Conservation (phyloP, 2,113 vertebrate genomes). For the Anguilla japonica region DNA sequence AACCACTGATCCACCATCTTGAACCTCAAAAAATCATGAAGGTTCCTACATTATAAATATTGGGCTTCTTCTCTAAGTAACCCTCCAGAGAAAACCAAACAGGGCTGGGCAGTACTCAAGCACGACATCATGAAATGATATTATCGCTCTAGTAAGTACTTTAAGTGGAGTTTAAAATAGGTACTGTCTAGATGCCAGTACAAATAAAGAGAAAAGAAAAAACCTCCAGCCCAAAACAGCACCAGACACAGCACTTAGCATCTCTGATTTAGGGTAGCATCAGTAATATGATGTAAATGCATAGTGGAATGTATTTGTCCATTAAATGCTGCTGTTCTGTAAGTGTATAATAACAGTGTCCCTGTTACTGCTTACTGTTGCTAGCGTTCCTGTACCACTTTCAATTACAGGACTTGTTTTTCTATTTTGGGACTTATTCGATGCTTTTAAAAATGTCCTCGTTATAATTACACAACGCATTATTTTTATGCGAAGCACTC, state of each 20-base stretch:
- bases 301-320: neutral
- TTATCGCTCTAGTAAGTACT: too few species aligned
- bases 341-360: neutral
- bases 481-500: neutral
- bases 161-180: too few species aligned
- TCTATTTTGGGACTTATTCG: neutral
- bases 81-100: too few species aligned
- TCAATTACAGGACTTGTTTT: neutral
- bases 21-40: too few species aligned
- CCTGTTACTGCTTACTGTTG: neutral
- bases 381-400: neutral
- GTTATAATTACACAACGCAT: neutral
- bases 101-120: too few species aligned
- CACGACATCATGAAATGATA: too few species aligned
- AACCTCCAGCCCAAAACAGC: neutral
- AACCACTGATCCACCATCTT: too few species aligned
- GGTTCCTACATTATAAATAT: too few species aligned
- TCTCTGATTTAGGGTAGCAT: neutral
- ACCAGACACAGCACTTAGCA: neutral
- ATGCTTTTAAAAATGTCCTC: neutral
- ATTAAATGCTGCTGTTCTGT: neutral
- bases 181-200: too few species aligned
- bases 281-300: neutral
- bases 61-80: too few species aligned
- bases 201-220: neutral